Evolutionary conservation across 2,113 vertebrate genomes (phyloP).

Genomic region (Rousettus leschenaultii): DNA sequence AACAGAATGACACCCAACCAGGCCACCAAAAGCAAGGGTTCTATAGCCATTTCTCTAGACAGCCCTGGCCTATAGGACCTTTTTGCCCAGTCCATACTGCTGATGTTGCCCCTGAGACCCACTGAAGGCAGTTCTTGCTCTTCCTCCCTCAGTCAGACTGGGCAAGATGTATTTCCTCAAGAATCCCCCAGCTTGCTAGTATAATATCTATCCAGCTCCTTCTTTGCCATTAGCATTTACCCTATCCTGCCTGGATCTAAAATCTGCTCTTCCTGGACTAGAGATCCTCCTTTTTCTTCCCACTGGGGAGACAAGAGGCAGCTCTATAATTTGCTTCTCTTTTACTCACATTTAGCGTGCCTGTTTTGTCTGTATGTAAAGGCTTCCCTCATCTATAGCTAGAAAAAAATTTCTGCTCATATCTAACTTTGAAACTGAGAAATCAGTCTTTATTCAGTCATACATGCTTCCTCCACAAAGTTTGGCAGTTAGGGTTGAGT

Average conservation of each 20-base stretch:
- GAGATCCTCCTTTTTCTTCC: not conserved
- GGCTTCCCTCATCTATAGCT: not conserved
- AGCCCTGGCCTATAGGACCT: not conserved
- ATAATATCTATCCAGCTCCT: not conserved
- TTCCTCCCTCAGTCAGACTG: not conserved
- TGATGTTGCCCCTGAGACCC: not conserved
- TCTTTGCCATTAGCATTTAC: not conserved
- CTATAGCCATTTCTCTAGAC: not conserved
- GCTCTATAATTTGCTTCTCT: slow-evolving; percentile 14
- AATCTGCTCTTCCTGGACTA: not conserved
- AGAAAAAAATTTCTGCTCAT: not conserved
- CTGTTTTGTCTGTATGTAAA: not conserved
- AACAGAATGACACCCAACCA: not conserved
- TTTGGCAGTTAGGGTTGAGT: not conserved
- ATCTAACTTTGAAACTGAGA: slow-evolving; percentile 36
- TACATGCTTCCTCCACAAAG: not conserved
- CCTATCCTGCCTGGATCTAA: not conserved
- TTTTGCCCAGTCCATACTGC: not conserved
- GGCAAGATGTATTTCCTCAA: not conserved
- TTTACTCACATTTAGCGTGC: not conserved
- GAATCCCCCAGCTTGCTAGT: not conserved
- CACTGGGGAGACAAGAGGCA: not conserved
- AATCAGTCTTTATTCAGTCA: slow-evolving; percentile 38
- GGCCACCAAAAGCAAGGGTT: not conserved
- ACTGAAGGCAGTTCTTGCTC: not conserved